phyloP scores from a whole-genome alignment of 1,140 invertebrate genomes.

The Acromyrmex heyeri region DNA sequence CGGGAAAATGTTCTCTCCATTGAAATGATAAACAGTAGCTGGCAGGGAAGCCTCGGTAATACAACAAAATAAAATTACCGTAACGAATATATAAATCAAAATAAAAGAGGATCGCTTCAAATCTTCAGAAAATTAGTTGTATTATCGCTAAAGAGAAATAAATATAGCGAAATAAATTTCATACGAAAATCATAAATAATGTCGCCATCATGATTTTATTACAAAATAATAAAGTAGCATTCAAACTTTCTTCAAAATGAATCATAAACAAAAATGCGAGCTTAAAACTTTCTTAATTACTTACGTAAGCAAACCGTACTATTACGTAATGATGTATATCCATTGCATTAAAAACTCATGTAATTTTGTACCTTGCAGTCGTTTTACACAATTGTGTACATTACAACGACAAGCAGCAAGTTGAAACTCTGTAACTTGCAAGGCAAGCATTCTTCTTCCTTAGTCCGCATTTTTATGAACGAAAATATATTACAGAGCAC shows the following conservation, averaged over 20 bases:
- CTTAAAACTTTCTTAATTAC: conserved; percentile 13
- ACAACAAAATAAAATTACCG: background rate
- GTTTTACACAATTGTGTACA: conserved; percentile 21
- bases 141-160: background rate
- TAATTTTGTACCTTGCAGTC: background rate
- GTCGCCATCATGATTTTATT: background rate
- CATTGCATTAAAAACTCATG: background rate
- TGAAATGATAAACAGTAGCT: conserved; percentile 15
- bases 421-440: conserved; percentile 14
- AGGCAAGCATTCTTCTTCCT: background rate
- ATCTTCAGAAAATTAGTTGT: background rate
- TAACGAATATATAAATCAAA: background rate
- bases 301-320: background rate
- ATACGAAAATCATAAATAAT: background rate
- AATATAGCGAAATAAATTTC: background rate
- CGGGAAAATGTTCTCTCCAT: background rate
- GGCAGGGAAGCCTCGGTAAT: background rate
- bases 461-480: conserved; percentile 35
- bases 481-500: background rate
- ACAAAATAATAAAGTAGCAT: background rate
- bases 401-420: background rate
- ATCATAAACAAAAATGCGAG: background rate
- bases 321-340: background rate
- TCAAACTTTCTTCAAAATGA: background rate
- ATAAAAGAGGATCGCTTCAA: background rate